phyloP scores from a whole-genome alignment of 2,888 invertebrate genomes.

The Pycnomerus fuliginosus region DNA sequence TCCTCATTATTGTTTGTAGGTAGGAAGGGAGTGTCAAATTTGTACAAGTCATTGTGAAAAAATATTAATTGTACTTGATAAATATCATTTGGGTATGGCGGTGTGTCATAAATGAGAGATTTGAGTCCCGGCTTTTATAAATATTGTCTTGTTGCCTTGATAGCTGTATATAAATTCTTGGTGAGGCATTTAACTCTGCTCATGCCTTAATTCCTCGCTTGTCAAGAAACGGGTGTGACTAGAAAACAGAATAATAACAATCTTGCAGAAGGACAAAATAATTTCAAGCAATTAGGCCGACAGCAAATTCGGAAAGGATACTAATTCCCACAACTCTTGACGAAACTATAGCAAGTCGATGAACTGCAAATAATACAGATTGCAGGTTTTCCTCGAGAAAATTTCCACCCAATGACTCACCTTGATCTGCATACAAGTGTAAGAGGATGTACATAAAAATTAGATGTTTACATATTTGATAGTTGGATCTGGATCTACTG shows the following conservation, averaged over 20 bases:
- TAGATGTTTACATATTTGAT: no score
- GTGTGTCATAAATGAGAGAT: neutral
- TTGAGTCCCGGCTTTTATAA: conserved; percentile 3
- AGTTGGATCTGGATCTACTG: neutral
- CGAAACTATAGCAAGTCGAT: no score
- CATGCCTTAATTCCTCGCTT: conserved; percentile 12
- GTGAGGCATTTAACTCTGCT: conserved; percentile 5
- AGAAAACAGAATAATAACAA: conserved; percentile 14
- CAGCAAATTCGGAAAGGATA: conserved; percentile 9
- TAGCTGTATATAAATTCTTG: conserved; percentile 5
- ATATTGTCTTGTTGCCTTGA: conserved; percentile 4
- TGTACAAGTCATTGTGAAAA: neutral
- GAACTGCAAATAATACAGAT: conserved; percentile 7
- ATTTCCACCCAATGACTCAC: conserved; percentile 5
- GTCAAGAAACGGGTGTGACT: conserved; percentile 15
- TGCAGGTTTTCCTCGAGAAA: conserved; percentile 2
- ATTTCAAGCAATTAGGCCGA: conserved; percentile 20
- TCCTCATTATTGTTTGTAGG: neutral
- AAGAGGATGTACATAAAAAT: no score
- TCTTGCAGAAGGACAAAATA: conserved; percentile 16
- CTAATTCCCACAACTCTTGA: no score
- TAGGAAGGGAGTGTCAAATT: no score
- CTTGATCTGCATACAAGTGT: conserved; percentile 2
- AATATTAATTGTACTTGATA: no score
- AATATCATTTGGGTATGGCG: neutral